phyloP scores from a whole-genome alignment of 1,140 invertebrate species.

The Plodia interpunctella region DNA sequence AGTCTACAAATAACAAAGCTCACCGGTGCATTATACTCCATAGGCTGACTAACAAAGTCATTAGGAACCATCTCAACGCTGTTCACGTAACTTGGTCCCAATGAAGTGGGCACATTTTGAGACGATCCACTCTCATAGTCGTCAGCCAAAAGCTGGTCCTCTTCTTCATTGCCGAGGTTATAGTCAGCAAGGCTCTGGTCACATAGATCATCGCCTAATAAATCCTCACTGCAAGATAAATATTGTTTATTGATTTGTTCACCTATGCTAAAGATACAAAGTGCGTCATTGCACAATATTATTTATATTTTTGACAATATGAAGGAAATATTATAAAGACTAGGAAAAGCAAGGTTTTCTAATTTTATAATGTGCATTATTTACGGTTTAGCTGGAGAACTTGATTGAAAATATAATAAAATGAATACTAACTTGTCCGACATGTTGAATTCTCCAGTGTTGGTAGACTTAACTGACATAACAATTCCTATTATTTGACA shows the following conservation, averaged over 20 bases:
- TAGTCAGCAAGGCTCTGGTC: constrained; percentile 69
- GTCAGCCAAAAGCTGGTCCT: constrained; percentile 63
- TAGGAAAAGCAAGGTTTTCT: too few species aligned
- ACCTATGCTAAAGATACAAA: constrained; percentile 22
- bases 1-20: constrained; percentile 13
- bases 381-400: neutral
- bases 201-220: constrained; percentile 66
- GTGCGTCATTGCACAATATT: neutral
- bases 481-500: too few species aligned
- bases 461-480: neutral
- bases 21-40: constrained; percentile 48
- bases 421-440: constrained; percentile 70
- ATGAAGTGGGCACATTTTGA: constrained; percentile 58
- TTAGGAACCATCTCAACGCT: constrained; percentile 36
- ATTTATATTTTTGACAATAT: neutral
- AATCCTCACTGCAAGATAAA: constrained; percentile 53
- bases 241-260: constrained; percentile 8
- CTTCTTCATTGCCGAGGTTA: constrained; percentile 69
- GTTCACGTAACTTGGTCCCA: constrained; percentile 34
- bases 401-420: constrained; percentile 1
- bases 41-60: constrained; percentile 36
- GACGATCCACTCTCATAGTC: constrained; percentile 55
- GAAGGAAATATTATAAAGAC: neutral
- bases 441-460: constrained; percentile 54
- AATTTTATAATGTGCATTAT: neutral